Conservation (phyloP, 2,888 invertebrate species). For the Xiphydria camelus region DNA sequence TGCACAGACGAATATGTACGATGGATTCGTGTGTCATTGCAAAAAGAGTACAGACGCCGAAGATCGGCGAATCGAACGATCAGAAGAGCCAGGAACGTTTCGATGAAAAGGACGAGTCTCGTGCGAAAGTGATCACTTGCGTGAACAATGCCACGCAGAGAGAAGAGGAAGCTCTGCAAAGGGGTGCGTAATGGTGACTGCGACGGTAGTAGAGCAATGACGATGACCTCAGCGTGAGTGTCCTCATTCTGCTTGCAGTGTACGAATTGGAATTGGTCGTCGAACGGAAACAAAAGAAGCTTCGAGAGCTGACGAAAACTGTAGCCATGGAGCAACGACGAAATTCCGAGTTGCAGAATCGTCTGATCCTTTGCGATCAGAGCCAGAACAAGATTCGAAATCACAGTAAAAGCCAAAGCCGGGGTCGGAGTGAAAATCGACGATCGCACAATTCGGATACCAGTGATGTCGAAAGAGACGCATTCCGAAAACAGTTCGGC, state of each 20-base stretch:
- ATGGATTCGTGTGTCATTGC: slow-evolving; percentile 20
- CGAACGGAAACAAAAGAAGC: slow-evolving; percentile 6
- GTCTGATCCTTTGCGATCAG: background rate
- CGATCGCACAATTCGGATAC: no score
- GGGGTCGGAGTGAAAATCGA: no score
- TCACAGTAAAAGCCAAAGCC: background rate
- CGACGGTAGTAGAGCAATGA: background rate
- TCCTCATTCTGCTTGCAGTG: background rate
- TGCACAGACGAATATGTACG: slow-evolving; percentile 30
- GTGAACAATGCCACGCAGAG: slow-evolving; percentile 16
- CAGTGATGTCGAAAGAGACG: no score
- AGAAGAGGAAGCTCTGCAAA: slow-evolving; percentile 13
- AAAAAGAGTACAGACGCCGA: slow-evolving; percentile 12
- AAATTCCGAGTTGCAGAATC: slow-evolving; percentile 3
- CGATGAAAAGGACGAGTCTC: slow-evolving; percentile 7
- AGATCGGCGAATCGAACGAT: slow-evolving; percentile 20
- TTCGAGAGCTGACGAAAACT: background rate
- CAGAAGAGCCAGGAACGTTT: slow-evolving; percentile 15
- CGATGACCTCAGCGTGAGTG: background rate
- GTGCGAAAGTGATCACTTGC: slow-evolving; percentile 11
- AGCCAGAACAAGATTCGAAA: background rate
- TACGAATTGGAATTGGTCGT: slow-evolving; percentile 8
- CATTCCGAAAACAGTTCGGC: no score
- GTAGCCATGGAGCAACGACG: background rate
- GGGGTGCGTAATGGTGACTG: background rate